Evolutionary conservation across 2,113 vertebrate genomes (phyloP).

Genomic region (Aspidoscelis tigris): DNA sequence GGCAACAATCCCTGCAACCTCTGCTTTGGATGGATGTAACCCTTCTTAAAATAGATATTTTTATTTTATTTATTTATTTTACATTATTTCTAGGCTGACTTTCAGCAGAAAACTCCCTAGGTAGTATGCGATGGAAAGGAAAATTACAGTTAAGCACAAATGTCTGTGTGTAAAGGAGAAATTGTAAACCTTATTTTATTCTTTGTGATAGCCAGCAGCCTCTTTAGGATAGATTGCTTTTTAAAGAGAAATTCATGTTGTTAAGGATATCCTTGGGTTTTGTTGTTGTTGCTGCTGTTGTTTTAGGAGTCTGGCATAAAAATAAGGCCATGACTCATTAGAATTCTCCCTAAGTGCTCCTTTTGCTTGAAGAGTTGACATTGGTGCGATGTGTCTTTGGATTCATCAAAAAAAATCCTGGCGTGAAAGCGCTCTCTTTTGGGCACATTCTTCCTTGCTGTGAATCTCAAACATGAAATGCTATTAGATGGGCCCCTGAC

Average conservation of each 20-base stretch:
- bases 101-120: not conserved
- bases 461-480: not conserved
- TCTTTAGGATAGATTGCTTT: not conserved
- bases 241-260: not conserved
- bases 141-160: not conserved
- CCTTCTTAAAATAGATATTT: too few species aligned
- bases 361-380: conserved; percentile 1
- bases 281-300: not conserved
- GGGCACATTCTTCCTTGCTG: not conserved
- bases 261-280: not conserved
- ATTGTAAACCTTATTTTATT: not conserved
- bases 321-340: conserved; percentile 28
- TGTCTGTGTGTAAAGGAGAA: not conserved
- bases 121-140: not conserved
- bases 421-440: not conserved
- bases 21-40: not conserved
- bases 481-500: too few species aligned
- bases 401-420: not conserved
- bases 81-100: not conserved
- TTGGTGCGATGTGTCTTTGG: not conserved
- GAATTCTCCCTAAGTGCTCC: conserved; percentile 10
- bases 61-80: not conserved
- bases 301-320: conserved; percentile 20
- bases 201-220: not conserved
- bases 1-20: not conserved